phyloP scores from a whole-genome alignment of 2,797 vertebrate species.

The Parauchenoglanis ngamensis region DNA sequence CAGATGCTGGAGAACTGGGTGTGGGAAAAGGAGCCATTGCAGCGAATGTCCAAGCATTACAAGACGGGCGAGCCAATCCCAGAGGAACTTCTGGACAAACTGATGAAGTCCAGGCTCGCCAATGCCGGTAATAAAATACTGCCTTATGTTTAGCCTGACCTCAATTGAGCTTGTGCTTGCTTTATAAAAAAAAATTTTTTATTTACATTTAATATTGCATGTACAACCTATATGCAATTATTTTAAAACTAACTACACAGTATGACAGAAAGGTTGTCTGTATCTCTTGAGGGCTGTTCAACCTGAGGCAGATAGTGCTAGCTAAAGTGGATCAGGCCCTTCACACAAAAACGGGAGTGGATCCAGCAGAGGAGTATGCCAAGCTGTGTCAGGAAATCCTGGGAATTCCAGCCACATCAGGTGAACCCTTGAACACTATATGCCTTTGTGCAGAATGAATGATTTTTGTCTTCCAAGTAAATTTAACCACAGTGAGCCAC shows the following conservation, averaged over 20 bases:
- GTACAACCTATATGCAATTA: neutral
- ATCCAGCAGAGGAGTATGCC: slow-evolving; percentile 86
- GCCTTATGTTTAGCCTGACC: neutral
- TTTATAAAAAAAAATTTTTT: no score
- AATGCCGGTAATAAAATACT: slow-evolving; percentile 81
- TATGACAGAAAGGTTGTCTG: neutral
- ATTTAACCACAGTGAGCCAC: neutral
- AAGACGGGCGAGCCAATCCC: slow-evolving; percentile 81
- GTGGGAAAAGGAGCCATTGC: slow-evolving; percentile 92
- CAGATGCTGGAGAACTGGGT: slow-evolving; percentile 99
- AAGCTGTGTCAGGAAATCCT: slow-evolving; percentile 86
- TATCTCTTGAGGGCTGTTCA: slow-evolving; percentile 84
- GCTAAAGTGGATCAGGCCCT: slow-evolving; percentile 93
- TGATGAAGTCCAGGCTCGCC: slow-evolving; percentile 91
- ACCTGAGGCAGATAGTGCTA: slow-evolving; percentile 92
- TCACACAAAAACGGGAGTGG: slow-evolving; percentile 81
- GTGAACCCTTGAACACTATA: slow-evolving; percentile 61
- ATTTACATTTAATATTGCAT: neutral
- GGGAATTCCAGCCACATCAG: slow-evolving; percentile 87
- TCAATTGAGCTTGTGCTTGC: neutral
- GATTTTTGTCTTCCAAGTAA: neutral
- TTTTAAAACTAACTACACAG: neutral
- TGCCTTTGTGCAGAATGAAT: neutral
- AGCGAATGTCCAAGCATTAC: slow-evolving; percentile 92
- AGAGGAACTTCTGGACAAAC: slow-evolving; percentile 86